phyloP scores from a whole-genome alignment of 2,113 vertebrate species.

The Microcebus tavaratra region DNA sequence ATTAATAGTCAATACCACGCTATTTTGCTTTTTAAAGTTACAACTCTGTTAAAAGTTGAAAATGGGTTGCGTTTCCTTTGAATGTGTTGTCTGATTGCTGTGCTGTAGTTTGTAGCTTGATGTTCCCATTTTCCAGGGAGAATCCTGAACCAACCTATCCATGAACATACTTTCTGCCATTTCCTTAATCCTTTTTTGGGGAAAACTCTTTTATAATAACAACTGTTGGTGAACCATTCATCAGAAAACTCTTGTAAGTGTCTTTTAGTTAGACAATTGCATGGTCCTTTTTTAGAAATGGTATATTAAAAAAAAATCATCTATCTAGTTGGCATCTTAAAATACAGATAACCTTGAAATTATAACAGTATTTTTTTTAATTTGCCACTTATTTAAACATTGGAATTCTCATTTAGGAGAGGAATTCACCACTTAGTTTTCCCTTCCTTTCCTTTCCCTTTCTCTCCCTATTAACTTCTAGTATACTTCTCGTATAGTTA shows the following conservation, averaged over 20 bases:
- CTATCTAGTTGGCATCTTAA: constrained; percentile 39
- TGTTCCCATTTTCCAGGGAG: constrained; percentile 83
- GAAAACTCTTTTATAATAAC: constrained; percentile 78
- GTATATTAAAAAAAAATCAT: not conserved
- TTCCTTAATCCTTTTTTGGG: constrained; percentile 77
- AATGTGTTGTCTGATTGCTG: constrained; percentile 55
- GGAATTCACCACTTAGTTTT: not conserved
- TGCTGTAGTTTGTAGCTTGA: constrained; percentile 80
- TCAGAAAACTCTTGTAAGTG: constrained; percentile 81
- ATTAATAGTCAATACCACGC: not conserved
- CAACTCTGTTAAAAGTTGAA: constrained; percentile 14
- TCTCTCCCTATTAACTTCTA: not conserved
- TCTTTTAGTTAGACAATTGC: constrained; percentile 79
- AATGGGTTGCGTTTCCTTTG: constrained; percentile 30
- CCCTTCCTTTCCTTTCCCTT: not conserved
- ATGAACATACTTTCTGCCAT: constrained; percentile 78
- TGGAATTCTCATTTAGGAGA: not conserved
- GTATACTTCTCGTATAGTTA: not conserved
- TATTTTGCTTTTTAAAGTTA: constrained; percentile 53
- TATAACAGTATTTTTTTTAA: not conserved
- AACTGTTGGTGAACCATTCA: constrained; percentile 80
- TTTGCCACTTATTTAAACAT: not conserved
- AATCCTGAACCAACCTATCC: constrained; percentile 76
- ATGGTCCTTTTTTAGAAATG: constrained; percentile 72
- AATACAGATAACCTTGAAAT: constrained; percentile 7